phyloP scores from a whole-genome alignment of 1,140 invertebrate genomes.

The Trichonephila inaurata region DNA sequence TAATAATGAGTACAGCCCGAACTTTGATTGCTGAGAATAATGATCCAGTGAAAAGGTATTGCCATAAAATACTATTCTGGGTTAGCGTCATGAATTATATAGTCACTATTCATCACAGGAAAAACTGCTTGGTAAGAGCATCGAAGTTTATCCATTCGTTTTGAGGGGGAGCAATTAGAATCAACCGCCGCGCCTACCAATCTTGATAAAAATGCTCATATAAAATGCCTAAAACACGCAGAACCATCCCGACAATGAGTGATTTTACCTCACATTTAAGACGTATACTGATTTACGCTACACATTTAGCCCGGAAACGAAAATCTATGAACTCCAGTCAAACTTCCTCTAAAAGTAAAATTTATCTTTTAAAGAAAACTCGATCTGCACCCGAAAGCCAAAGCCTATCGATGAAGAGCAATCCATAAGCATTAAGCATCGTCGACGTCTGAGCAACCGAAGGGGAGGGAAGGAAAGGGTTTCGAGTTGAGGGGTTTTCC shows the following conservation, averaged over 20 bases:
- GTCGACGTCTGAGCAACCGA: constrained; percentile 12
- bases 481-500: constrained; percentile 13
- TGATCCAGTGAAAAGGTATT: neutral
- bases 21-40: neutral
- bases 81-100: neutral
- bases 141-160: constrained; percentile 26
- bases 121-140: neutral
- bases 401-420: constrained; percentile 51
- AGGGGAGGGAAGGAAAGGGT: neutral
- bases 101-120: constrained; percentile 1
- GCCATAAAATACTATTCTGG: neutral
- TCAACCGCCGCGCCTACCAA: constrained; percentile 31
- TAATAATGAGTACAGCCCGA: neutral
- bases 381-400: neutral
- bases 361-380: constrained; percentile 75
- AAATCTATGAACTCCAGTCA: constrained; percentile 51
- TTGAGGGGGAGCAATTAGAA: neutral
- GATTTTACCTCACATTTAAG: neutral
- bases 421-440: constrained; percentile 73
- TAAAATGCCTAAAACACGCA: constrained; percentile 23
- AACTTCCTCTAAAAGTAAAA: constrained; percentile 68
- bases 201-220: constrained; percentile 36
- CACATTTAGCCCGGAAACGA: neutral
- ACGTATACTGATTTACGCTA: constrained; percentile 6
- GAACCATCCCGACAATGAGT: neutral